These are phyloP conservation scores for Nasonovia ribisnigri DNA, from an alignment of 2,888 invertebrate species.

Conservation along the genomic window DNA sequence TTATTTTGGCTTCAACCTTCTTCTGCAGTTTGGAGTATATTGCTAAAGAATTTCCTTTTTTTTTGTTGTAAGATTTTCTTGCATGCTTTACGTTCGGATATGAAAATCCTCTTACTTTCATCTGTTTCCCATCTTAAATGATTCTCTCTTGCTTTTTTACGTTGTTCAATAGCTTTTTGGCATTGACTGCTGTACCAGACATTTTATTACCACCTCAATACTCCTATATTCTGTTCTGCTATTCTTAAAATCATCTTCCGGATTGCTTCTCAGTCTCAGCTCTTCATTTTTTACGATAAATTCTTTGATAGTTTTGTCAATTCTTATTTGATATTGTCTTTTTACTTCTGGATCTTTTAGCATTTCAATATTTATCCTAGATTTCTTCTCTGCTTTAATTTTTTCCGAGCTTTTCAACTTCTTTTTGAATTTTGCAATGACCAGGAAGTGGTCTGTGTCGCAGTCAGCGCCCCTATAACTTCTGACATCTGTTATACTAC, in stretches of 20 bases:
- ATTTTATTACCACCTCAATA: not conserved
- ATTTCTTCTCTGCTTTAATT: not conserved
- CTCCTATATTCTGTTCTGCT: constrained; percentile 6
- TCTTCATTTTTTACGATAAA: not conserved
- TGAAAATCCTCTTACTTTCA: not conserved
- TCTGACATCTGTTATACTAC: not conserved
- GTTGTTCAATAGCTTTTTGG: constrained; percentile 29
- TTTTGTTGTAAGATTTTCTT: constrained; percentile 1
- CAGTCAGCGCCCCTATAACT: not conserved
- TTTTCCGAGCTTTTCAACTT: not conserved
- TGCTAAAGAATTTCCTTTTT: not conserved
- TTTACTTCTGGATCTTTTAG: constrained; percentile 11
- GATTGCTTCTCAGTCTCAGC: not conserved
- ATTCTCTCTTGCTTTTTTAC: constrained; percentile 13
- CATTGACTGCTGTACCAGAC: not conserved
- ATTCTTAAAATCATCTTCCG: not conserved
- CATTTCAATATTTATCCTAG: constrained; percentile 29
- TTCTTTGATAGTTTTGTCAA: not conserved
- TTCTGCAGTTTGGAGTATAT: too few relatives aligned
- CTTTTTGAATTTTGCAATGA: not conserved
- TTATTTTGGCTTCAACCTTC: not conserved
- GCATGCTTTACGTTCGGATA: not conserved
- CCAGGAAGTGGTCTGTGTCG: not conserved
- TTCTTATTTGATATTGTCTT: constrained; percentile 17
- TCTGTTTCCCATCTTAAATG: not conserved